phyloP scores from a whole-genome alignment of 1,140 invertebrate species.

The Zophobas morio region DNA sequence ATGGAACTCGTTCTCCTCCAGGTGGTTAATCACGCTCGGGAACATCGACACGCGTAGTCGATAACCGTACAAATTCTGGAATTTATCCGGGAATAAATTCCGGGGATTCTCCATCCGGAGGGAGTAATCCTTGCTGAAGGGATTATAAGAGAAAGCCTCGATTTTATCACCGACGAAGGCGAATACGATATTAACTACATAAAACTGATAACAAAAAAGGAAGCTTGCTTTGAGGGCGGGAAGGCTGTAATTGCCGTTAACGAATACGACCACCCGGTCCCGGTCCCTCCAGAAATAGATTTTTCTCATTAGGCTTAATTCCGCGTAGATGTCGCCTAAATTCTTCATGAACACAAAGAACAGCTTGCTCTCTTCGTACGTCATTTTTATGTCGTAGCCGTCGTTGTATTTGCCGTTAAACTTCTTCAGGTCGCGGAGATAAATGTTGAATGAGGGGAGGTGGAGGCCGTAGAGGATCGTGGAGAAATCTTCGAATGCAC shows the following conservation, averaged over 20 bases:
- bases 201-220: constrained; percentile 11
- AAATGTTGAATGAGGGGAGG: constrained; percentile 16
- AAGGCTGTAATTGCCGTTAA: constrained; percentile 1
- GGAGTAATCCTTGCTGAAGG: constrained; percentile 8
- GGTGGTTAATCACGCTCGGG: constrained; percentile 1
- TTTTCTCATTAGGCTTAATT: not conserved
- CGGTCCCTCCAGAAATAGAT: constrained; percentile 39
- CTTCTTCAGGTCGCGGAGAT: constrained; percentile 5
- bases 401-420: constrained; percentile 27
- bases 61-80: constrained; percentile 18
- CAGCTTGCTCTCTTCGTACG: constrained; percentile 35
- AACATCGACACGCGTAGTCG: constrained; percentile 38
- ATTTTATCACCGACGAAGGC: not conserved
- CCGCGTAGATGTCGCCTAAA: not conserved
- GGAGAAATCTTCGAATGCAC: not conserved
- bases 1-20: not conserved
- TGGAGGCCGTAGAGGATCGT: not conserved
- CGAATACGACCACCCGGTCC: constrained; percentile 16
- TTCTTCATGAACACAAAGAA: constrained; percentile 12
- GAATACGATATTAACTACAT: constrained; percentile 28
- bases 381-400: constrained; percentile 3
- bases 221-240: not conserved
- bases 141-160: constrained; percentile 18
- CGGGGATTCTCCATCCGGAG: not conserved
- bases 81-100: constrained; percentile 27